Evolutionary conservation across 2,113 vertebrate species (phyloP), one percentile per base, ranked within the genome.

Genomic region (Amphiprion percula): DNA sequence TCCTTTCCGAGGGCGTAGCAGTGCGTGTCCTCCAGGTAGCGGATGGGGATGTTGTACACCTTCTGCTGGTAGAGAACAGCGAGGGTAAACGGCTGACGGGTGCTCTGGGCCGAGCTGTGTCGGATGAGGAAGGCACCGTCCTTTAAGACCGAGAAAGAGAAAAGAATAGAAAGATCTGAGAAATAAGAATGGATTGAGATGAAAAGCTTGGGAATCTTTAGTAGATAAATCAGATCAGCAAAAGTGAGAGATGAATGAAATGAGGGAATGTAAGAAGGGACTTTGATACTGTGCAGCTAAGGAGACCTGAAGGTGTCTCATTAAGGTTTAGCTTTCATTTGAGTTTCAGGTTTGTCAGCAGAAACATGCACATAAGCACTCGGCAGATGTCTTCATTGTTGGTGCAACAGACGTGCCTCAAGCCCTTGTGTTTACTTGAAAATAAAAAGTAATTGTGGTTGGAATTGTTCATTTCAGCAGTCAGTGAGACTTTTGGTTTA

Each of bases 21-120:
- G 11, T 30, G 77, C 0, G 85, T 87, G 1, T 93, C 90, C 33
- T 91, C 93, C 79, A 95, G 72, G 77, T 88, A 94, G 66, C 96
- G 94, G 56, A 97, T 94, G 61, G 97, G 96, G 65, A 98, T 88
- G 73, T 98, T 97, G 93, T 96, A 97, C 59, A 98, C 96, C n/a
- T 89, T 96, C 50, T 94, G 85, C 3, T 86, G 86, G 87, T 94
- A 96, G 15, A 97, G 91, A 58, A 97, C 95, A 0, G 92, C 97
- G 46, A 98, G 89, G 9, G 96, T 97, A 89, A 94, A 94, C 0
- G 96, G 96, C 85, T 97, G 96, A 2, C 79, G 82, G 11, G 85
- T 2, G 0, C 82, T 92, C 49, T 95, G 91, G 12, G 90, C 86
- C 0, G 95, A 96, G 89, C 97, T 97, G 72, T 83, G 90, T 6